Evolutionary conservation across 1,140 invertebrate species (phyloP), one percentile per base, ranked within the genome.

Genomic region (Drosophila funebris): DNA sequence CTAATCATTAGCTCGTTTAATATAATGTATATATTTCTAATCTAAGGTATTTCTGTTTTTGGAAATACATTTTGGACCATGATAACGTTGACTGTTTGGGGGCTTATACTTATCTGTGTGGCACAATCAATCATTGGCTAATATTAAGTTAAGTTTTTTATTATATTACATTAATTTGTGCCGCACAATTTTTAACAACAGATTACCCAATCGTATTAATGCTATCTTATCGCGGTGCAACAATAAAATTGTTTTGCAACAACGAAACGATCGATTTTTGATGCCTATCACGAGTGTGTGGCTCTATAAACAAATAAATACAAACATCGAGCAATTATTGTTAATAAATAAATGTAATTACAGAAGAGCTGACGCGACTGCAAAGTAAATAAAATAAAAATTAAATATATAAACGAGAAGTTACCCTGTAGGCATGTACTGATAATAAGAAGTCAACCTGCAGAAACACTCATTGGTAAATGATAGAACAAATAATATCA

Each of bases 211-310:
- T 60, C 46, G 68, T 48, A 50, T 66, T 66, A 67, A 43, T 29
- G 66, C 24, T 85, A 84, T 84, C 80, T 84, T 85, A 84, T 84
- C 80, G 54, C 39, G 52, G 14, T 18, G 56, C 44, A 50, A 36
- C 36, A 29, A 68, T 62, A 56, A 54, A 63, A 72, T 18, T 73
- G 57, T 69, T 68, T 85, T 66, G 69, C 76, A 56, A 52, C 48
- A 13, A 50, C 24, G 53, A 68, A 74, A 67, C 71, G 50, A 85
- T 88, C 83, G 83, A 85, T 85, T 85, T 87, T 62, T 75, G 81
- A 81, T 85, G 56, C 52, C 80, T 76, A 78, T 84, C 80, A 84
- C 76, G 64, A 68, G 68, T 22, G n/a, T 44, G 27, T 43, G 43
- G 67, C 43, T 63, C 57, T 68, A 75, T 75, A 83, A 77, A 76